A percentile compares a stretch with the other conserved stretches of the same genome.
These are phyloP conservation scores for Protophormia terraenovae DNA, from an alignment of 2,888 invertebrate species.

Conservation along the genomic window DNA sequence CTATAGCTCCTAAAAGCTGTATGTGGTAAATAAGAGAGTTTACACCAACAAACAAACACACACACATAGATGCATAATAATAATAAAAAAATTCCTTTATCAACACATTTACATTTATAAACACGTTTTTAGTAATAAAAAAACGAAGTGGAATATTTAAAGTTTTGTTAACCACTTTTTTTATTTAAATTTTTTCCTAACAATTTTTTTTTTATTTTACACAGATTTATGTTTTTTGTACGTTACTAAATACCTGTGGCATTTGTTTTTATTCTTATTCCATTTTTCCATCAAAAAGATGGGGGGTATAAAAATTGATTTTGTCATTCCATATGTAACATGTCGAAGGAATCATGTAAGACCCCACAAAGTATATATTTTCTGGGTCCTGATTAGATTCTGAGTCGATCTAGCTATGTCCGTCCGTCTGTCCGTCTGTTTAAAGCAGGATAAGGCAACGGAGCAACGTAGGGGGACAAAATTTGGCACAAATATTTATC, in stretches of 20 bases:
- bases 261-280: slow-evolving; percentile 13
- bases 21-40: slow-evolving; percentile 1
- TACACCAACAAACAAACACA: not conserved
- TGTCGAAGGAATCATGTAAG: too few relatives aligned
- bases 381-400: too few relatives aligned
- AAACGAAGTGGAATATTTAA: slow-evolving; percentile 14
- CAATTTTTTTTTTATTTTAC: slow-evolving; percentile 10
- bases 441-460: too few relatives aligned
- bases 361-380: too few relatives aligned
- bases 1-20: slow-evolving; percentile 3
- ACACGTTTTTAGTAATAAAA: not conserved
- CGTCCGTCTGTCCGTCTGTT: too few relatives aligned
- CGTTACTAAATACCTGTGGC: slow-evolving; percentile 46
- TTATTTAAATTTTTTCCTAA: not conserved
- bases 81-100: not conserved
- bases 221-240: slow-evolving; percentile 11
- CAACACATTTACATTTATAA: slow-evolving; percentile 9
- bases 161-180: slow-evolving; percentile 23
- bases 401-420: too few relatives aligned
- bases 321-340: too few relatives aligned
- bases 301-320: too few relatives aligned
- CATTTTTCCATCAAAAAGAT: too few relatives aligned
- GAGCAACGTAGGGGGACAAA: too few relatives aligned
- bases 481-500: too few relatives aligned
- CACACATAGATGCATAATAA: not conserved